phyloP scores from a whole-genome alignment of 2,797 vertebrate species.

The Okamejei kenojei region DNA sequence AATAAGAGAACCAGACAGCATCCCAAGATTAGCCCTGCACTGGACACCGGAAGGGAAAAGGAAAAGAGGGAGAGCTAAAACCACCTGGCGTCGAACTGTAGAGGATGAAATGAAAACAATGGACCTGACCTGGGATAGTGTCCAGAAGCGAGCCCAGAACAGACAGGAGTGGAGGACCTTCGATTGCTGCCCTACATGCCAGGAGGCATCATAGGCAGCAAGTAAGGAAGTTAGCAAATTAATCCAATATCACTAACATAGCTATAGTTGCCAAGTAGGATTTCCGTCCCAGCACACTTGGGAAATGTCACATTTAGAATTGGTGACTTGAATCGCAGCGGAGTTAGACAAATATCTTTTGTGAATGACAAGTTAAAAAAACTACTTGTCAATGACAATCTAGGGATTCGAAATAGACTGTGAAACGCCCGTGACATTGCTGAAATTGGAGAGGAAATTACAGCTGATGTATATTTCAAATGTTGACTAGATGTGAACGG shows the following conservation, averaged over 20 bases:
- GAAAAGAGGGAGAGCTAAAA: no score
- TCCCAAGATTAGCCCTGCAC: no score
- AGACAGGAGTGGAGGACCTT: no score
- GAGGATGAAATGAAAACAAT: no score
- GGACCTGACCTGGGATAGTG: no score
- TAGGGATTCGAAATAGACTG: background rate
- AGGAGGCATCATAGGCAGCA: no score
- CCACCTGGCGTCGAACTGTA: no score
- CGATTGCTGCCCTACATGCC: no score
- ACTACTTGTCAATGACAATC: background rate
- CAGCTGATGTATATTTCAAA: background rate
- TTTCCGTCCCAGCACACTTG: background rate
- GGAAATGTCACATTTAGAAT: background rate
- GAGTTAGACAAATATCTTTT: background rate
- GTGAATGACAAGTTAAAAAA: background rate
- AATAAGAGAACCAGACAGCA: no score
- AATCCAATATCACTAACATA: background rate
- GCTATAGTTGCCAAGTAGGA: background rate
- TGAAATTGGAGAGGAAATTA: background rate
- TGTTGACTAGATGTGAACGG: background rate
- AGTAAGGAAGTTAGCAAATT: background rate
- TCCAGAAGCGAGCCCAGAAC: no score
- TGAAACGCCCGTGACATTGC: background rate
- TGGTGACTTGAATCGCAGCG: background rate
- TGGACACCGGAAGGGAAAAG: no score